Conservation (phyloP, 2,113 vertebrate species). For the Erythrolamprus reginae region DNA sequence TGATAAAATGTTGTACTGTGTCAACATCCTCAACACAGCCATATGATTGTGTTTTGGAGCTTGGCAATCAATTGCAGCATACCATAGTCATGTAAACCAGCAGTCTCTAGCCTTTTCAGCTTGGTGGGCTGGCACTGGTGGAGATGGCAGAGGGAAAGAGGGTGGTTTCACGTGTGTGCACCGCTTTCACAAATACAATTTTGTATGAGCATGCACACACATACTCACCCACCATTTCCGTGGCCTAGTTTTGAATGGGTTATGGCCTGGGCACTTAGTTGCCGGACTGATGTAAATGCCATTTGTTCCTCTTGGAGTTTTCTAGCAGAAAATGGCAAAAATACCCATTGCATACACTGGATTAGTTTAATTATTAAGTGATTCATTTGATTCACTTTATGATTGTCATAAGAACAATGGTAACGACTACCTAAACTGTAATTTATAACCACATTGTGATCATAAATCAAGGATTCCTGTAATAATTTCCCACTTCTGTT, state of each 20-base stretch:
- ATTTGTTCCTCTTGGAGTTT: not conserved
- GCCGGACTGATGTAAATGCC: not conserved
- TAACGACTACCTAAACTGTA: not conserved
- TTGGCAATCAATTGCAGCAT: not conserved
- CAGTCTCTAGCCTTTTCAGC: not conserved
- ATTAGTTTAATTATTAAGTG: not conserved
- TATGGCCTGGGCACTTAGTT: not conserved
- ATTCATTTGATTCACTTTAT: not conserved
- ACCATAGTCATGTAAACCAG: not conserved
- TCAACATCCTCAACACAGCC: not conserved
- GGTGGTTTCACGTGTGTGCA: not conserved
- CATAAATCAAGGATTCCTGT: too few relatives aligned
- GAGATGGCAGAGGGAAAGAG: not conserved
- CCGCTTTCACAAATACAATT: not conserved
- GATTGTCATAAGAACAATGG: not conserved
- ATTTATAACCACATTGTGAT: not conserved
- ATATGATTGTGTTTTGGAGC: not conserved
- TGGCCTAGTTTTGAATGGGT: not conserved
- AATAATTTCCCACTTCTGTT: not conserved
- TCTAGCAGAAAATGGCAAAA: not conserved
- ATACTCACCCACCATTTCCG: not conserved
- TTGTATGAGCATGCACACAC: not conserved
- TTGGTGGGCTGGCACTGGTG: fast-evolving
- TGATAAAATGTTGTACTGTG: not conserved
- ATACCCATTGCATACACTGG: not conserved